Evolutionary conservation across 2,113 vertebrate species (phyloP).

Genomic region (Mastomys natalensis): DNA sequence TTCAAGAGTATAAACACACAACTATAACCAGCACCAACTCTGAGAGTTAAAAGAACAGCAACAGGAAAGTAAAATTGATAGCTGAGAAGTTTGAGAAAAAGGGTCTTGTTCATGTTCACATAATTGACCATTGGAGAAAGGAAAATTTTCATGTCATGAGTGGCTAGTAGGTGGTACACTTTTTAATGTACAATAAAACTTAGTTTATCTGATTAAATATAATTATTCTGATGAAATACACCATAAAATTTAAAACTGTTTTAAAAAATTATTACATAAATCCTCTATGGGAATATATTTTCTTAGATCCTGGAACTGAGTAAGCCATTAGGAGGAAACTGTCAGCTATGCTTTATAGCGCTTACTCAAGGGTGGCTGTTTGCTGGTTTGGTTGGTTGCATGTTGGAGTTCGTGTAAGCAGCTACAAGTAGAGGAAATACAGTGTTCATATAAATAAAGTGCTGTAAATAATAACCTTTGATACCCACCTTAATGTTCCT

Average conservation of each 20-base stretch:
- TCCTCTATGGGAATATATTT: neutral
- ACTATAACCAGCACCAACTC: neutral
- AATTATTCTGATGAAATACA: neutral
- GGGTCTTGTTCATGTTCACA: neutral
- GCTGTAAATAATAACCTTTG: neutral
- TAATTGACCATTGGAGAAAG: slow-evolving; percentile 45
- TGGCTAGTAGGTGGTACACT: neutral
- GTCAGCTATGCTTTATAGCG: neutral
- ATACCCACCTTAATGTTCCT: slow-evolving; percentile 67
- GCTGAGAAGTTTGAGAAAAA: slow-evolving; percentile 7
- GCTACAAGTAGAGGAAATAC: slow-evolving; percentile 13
- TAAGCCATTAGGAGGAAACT: neutral
- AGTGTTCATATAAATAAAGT: neutral
- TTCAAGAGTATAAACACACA: neutral
- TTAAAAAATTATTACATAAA: neutral
- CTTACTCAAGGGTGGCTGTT: neutral
- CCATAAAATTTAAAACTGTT: neutral
- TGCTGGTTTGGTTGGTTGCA: slow-evolving; percentile 38
- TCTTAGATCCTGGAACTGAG: neutral
- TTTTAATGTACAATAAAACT: neutral
- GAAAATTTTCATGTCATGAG: neutral
- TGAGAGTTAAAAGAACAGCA: neutral
- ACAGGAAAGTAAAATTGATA: neutral
- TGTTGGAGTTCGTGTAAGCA: neutral
- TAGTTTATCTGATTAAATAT: neutral